Evolutionary conservation across 2,113 vertebrate species (phyloP).

Genomic region (Epinephelus fuscoguttatus): DNA sequence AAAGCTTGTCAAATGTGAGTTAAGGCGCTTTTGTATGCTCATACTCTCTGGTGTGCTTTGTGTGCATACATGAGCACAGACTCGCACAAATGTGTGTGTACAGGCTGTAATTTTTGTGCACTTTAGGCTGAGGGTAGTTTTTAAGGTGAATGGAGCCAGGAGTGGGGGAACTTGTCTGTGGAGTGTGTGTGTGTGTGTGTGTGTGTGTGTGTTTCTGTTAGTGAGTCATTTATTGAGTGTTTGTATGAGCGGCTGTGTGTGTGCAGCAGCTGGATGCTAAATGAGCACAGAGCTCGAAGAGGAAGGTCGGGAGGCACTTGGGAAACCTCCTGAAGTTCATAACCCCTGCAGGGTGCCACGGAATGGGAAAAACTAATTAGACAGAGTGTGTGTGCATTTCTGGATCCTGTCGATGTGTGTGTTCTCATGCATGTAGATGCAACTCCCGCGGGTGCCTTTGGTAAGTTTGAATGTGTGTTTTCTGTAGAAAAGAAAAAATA

Average conservation of each 20-base stretch:
- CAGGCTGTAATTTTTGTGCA: constrained; percentile 22
- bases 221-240: constrained; percentile 31
- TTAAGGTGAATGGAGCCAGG: constrained; percentile 44
- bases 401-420: constrained; percentile 16
- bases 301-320: constrained; percentile 47
- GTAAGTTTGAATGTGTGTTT: constrained; percentile 17
- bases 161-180: not conserved
- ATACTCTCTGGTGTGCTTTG: not conserved
- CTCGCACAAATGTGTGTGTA: not conserved
- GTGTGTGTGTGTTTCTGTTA: not conserved
- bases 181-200: constrained; percentile 11
- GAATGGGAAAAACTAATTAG: constrained; percentile 44
- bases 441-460: not conserved
- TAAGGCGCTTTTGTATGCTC: not conserved
- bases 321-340: constrained; percentile 65
- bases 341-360: constrained; percentile 47
- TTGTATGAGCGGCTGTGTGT: constrained; percentile 18
- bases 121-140: constrained; percentile 35
- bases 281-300: constrained; percentile 24
- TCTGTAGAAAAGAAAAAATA: constrained; percentile 7
- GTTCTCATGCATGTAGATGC: not conserved
- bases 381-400: constrained; percentile 12
- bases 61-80: not conserved
- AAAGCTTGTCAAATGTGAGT: constrained; percentile 8
- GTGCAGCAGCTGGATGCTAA: constrained; percentile 63